Conservation (phyloP, 1,140 invertebrate species). For the Lepidurus apus region DNA sequence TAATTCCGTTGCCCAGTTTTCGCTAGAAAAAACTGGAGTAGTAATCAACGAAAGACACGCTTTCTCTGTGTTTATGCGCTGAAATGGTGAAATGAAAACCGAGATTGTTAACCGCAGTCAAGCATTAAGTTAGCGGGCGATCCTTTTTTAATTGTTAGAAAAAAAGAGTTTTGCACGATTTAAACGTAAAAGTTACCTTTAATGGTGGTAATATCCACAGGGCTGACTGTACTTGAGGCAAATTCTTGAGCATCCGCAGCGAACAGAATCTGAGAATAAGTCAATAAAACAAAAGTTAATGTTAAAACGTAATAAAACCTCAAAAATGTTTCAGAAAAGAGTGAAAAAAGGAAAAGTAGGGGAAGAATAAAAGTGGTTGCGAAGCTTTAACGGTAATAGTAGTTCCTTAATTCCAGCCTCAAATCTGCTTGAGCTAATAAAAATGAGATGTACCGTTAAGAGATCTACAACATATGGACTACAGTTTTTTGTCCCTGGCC, state of each 20-base stretch:
- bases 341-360: background rate
- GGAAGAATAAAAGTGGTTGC: background rate
- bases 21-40: background rate
- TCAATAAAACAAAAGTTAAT: background rate
- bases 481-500: background rate
- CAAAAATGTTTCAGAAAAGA: background rate
- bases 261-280: background rate
- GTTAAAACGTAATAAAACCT: background rate
- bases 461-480: background rate
- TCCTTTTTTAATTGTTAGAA: background rate
- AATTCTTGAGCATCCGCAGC: background rate
- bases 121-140: background rate
- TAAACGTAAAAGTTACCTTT: background rate
- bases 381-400: background rate
- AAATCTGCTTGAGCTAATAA: background rate
- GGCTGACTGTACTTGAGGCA: background rate
- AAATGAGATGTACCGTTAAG: background rate
- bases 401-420: background rate
- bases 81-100: background rate
- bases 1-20: background rate
- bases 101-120: background rate
- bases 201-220: background rate
- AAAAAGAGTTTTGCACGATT: background rate
- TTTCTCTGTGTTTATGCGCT: background rate
- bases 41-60: background rate